Evolutionary conservation across 2,888 invertebrate species (phyloP).

Genomic region (Drosophila nr. perissopoda): DNA sequence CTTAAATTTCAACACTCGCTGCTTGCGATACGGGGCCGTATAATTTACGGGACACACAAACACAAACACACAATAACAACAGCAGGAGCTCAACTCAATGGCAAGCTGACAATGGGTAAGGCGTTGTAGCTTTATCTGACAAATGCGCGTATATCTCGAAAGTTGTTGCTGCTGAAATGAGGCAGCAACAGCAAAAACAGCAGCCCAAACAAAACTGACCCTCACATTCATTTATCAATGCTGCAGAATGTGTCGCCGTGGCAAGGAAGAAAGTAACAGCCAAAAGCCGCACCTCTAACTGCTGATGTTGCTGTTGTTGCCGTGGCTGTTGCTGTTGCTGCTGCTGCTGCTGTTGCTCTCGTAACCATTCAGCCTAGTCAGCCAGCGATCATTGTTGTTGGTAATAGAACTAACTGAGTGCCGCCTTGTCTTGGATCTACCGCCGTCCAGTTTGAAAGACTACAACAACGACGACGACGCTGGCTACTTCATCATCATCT

Average conservation of each 20-base stretch:
- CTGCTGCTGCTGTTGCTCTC: constrained; percentile 17
- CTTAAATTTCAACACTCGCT: constrained; percentile 79
- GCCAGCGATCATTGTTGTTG: constrained; percentile 41
- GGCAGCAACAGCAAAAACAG: constrained; percentile 29
- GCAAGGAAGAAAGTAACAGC: constrained; percentile 59
- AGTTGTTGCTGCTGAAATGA: constrained; percentile 63
- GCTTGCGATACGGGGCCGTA: constrained; percentile 67
- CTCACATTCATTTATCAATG: constrained; percentile 81
- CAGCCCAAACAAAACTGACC: constrained; percentile 68
- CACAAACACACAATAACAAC: constrained; percentile 40
- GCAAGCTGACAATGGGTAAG: constrained; percentile 76
- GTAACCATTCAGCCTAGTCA: constrained; percentile 28
- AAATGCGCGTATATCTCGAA: constrained; percentile 78
- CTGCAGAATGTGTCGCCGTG: constrained; percentile 68
- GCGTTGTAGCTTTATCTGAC: constrained; percentile 77
- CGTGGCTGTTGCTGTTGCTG: constrained; percentile 35
- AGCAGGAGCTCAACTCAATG: constrained; percentile 51
- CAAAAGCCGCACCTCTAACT: constrained; percentile 53
- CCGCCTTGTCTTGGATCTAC: constrained; percentile 66
- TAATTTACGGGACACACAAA: constrained; percentile 71
- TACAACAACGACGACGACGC: constrained; percentile 15
- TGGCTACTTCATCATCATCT: constrained; percentile 79
- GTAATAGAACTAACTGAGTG: constrained; percentile 42
- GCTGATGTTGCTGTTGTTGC: constrained; percentile 41
- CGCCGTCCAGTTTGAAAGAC: constrained; percentile 41